A percentile compares a stretch with the other conserved stretches of the same genome.
phyloP scores from a whole-genome alignment of 2,113 vertebrate species.

The Atherinomorus stipes region DNA sequence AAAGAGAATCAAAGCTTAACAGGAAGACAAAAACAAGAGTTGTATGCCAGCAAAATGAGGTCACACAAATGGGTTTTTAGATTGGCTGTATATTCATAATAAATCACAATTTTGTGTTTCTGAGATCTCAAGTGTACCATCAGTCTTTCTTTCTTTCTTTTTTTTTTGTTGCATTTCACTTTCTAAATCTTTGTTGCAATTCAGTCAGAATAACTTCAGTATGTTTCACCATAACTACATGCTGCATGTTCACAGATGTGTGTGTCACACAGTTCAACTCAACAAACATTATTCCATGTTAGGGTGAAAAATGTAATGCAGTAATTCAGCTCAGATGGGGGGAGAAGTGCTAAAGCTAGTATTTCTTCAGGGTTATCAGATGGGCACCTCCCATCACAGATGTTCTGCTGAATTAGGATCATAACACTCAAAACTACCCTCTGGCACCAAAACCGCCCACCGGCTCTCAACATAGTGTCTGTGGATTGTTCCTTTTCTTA shows the following conservation, averaged over 20 bases:
- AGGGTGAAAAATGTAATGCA: slow-evolving; percentile 27
- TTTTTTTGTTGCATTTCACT: no score
- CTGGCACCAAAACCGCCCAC: slow-evolving; percentile 20
- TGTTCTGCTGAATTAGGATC: slow-evolving; percentile 68
- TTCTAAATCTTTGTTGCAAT: slow-evolving; percentile 17
- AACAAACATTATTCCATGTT: slow-evolving; percentile 17
- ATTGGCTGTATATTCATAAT: slow-evolving; percentile 50
- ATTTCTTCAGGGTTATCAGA: slow-evolving; percentile 56
- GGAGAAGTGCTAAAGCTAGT: slow-evolving; percentile 37
- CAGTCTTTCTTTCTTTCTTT: slow-evolving; percentile 41
- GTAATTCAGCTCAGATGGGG: slow-evolving; percentile 25
- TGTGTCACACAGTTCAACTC: not conserved
- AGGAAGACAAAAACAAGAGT: no score
- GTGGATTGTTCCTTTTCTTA: slow-evolving; percentile 3
- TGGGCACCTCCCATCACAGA: slow-evolving; percentile 68
- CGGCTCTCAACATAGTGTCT: slow-evolving; percentile 14
- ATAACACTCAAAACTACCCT: slow-evolving; percentile 40
- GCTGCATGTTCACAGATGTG: not conserved
- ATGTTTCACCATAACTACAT: no score
- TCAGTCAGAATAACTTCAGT: slow-evolving; percentile 25
- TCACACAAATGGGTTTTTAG: slow-evolving; percentile 56
- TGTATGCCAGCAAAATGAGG: slow-evolving; percentile 52
- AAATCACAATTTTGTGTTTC: slow-evolving; percentile 64
- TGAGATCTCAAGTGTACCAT: slow-evolving; percentile 48
- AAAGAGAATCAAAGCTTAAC: slow-evolving; percentile 35